These are phyloP conservation scores for Pteronotus mesoamericanus DNA, from an alignment of 2,797 vertebrate genomes.

Conservation along the genomic window DNA sequence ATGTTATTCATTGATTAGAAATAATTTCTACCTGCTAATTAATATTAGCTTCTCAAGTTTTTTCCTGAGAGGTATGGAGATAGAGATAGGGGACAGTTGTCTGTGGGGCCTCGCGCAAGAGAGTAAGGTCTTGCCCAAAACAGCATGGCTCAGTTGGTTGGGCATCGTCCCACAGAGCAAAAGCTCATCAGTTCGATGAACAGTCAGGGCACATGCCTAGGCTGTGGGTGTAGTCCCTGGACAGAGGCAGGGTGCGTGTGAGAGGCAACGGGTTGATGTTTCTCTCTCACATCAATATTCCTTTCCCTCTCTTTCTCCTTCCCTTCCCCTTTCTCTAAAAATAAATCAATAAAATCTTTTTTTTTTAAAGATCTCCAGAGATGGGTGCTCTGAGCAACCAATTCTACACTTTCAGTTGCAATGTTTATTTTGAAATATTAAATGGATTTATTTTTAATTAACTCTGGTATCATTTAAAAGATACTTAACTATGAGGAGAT, in stretches of 20 bases:
- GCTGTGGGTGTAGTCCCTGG: not conserved
- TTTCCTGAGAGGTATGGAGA: not conserved
- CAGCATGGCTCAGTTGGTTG: not conserved
- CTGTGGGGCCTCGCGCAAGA: not conserved
- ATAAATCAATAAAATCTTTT: not conserved
- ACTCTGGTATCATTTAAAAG: not conserved
- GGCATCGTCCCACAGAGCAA: not conserved
- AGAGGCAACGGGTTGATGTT: not conserved
- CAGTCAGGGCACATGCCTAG: not conserved
- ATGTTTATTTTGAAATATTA: constrained; percentile 13
- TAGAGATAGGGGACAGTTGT: not conserved
- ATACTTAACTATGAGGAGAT: not conserved
- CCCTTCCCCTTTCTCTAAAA: not conserved
- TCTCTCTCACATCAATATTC: not conserved
- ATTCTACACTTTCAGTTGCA: not conserved
- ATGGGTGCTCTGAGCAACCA: not conserved
- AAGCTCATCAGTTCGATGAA: not conserved
- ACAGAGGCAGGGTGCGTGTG: not conserved
- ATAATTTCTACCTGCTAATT: constrained; percentile 49
- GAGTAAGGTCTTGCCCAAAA: not conserved
- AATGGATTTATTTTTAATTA: constrained; percentile 17
- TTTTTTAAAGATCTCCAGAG: not conserved
- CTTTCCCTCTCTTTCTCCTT: not conserved
- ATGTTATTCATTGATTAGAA: constrained; percentile 47
- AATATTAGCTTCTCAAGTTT: not conserved